phyloP scores from a whole-genome alignment of 2,797 vertebrate genomes.

The Gallinago solitaria region DNA sequence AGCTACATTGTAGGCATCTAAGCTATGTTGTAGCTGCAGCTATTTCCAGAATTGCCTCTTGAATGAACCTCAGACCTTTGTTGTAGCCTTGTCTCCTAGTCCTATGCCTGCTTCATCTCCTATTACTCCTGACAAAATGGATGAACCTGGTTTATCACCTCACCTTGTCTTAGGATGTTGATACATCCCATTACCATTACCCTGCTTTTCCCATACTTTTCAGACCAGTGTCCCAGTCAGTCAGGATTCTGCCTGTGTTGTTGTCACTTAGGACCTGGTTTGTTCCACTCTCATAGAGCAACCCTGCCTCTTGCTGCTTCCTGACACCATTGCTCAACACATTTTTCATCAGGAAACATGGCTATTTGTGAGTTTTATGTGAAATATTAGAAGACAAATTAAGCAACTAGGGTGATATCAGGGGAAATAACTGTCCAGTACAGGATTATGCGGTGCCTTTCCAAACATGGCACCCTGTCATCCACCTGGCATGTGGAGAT shows the following conservation, averaged over 20 bases:
- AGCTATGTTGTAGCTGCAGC: not conserved
- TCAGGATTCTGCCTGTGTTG: not conserved
- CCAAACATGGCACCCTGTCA: not conserved
- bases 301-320: not conserved
- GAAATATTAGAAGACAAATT: not conserved
- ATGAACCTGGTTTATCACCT: not conserved
- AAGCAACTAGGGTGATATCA: not conserved
- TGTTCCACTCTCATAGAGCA: not conserved
- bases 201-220: not conserved
- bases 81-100: not conserved
- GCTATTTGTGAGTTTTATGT: not conserved
- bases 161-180: not conserved
- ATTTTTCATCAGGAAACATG: not conserved
- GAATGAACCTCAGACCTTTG: not conserved
- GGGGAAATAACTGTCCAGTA: not conserved
- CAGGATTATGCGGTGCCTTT: not conserved
- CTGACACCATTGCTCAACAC: not conserved
- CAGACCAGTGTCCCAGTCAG: not conserved
- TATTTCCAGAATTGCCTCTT: not conserved
- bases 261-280: not conserved
- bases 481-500: not conserved
- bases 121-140: not conserved
- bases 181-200: not conserved
- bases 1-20: not conserved
- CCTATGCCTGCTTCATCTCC: not conserved